Evolutionary conservation across 2,113 vertebrate species (phyloP).

Genomic region (Aegypius monachus): DNA sequence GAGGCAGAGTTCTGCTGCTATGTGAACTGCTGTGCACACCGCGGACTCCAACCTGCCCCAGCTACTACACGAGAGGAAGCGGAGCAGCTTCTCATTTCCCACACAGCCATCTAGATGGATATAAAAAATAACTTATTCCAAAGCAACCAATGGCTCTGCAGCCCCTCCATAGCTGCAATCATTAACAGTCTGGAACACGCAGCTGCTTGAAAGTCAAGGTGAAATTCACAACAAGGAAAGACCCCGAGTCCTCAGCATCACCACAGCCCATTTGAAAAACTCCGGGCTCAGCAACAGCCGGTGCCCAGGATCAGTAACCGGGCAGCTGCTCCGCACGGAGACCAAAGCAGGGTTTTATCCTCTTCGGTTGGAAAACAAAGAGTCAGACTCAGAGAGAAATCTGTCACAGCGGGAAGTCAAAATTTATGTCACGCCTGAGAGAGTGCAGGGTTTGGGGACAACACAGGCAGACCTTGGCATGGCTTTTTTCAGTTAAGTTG

Average conservation of each 20-base stretch:
- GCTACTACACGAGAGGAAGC: neutral
- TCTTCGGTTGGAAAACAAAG: neutral
- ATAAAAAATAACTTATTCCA: neutral
- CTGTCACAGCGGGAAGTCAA: neutral
- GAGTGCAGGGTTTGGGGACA: neutral
- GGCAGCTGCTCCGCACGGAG: neutral
- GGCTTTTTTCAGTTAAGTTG: neutral
- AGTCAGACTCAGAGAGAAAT: neutral
- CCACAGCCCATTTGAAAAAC: neutral
- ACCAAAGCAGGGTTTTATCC: neutral
- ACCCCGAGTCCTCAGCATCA: neutral
- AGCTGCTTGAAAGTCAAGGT: neutral
- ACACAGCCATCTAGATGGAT: neutral
- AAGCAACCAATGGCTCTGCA: neutral
- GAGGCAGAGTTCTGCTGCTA: neutral
- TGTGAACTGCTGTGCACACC: accelerated
- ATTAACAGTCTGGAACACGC: neutral
- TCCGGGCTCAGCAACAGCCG: neutral
- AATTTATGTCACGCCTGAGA: neutral
- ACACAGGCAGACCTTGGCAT: too few species aligned
- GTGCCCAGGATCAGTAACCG: neutral
- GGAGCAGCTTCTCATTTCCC: neutral
- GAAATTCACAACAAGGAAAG: neutral
- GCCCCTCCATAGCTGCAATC: neutral
- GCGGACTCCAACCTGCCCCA: neutral